Percentiles rank a stretch among this genome's conserved stretches.
Conservation (phyloP, 2,888 invertebrate genomes). For the Deilephila elpenor region DNA sequence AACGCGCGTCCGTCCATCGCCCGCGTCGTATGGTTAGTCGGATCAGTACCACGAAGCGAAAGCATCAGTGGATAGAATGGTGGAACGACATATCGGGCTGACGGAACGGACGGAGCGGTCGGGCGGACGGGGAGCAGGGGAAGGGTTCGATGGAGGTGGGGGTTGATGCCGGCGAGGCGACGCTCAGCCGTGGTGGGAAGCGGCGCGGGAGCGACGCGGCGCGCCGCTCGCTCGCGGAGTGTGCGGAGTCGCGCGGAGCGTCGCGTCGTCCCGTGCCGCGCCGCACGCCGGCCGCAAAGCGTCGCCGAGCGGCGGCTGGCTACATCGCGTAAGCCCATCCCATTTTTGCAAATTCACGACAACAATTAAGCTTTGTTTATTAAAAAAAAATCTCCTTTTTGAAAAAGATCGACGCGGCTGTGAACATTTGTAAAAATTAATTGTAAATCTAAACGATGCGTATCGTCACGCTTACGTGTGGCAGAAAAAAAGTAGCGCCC, state of each 20-base stretch:
- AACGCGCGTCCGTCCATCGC: slow-evolving; percentile 79
- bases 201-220: slow-evolving; percentile 76
- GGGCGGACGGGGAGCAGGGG: slow-evolving; percentile 35
- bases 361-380: slow-evolving; percentile 84
- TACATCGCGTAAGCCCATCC: slow-evolving; percentile 90
- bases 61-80: slow-evolving; percentile 62
- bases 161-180: slow-evolving; percentile 71
- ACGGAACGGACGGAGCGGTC: slow-evolving; percentile 43
- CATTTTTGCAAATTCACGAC: slow-evolving; percentile 84
- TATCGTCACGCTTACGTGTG: not conserved
- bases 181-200: slow-evolving; percentile 74
- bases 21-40: slow-evolving; percentile 77
- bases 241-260: slow-evolving; percentile 62
- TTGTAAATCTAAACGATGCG: slow-evolving; percentile 47
- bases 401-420: slow-evolving; percentile 80
- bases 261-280: slow-evolving; percentile 73
- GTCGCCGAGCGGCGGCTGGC: slow-evolving; percentile 86
- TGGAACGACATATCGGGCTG: slow-evolving; percentile 43
- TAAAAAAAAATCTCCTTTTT: slow-evolving; percentile 59
- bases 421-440: slow-evolving; percentile 81
- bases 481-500: not conserved
- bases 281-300: slow-evolving; percentile 70
- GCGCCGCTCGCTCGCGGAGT: slow-evolving; percentile 59
- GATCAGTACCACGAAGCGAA: slow-evolving; percentile 78
- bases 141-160: slow-evolving; percentile 41